Base-by-base conservation (phyloP, 2,113 vertebrate genomes). In the Geothlypis trichas region DNA sequence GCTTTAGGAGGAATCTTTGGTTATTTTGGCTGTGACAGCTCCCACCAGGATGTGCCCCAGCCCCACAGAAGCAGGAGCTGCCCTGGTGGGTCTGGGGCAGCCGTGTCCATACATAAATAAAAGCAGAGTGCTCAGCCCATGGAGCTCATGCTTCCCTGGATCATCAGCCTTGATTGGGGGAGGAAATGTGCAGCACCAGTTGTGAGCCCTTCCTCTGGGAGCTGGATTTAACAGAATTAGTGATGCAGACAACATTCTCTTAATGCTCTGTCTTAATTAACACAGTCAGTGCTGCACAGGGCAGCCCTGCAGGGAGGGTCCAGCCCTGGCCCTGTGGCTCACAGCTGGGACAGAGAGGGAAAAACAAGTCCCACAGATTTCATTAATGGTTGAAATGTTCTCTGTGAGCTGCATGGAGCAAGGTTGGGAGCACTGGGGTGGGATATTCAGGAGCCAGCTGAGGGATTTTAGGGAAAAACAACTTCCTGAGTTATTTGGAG, bases 131-230 rank as follows among this genome's bases (percentile, higher is more conserved):
- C 81, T 71, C 10, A 2, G 31, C 75, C 68, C 72, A 2, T 27
- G 16, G 46, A 68, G 72, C 68, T 83, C 9, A 0, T 61, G 66
- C 79, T 46, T 19, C 54, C 9, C 37, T 52, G 20, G 69, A 47
- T 90, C 93, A 55, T 63, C 95, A 91, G 90, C 96, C 39, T 66
- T 59, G 75, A 83, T 91, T 77, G 93, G 87, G 23, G 41, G 23
- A 44, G 93, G 66, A 58, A 58, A 89, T 89, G 81, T 75, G 81
- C 77, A 21, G 77, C 80, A 1, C 54, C 73, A 22, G 11, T n/a
- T 87, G 73, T 0, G 1, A 55, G 65, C 15, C 18, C 47, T 57
- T 68, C 91, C 96, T 44, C 1, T 35, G 94, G 94, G 96, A 95
- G 84, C 7, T 51, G 79, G 22, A 1, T 87, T 87, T 77, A 94